phyloP scores from a whole-genome alignment of 1,140 invertebrate genomes.

The Luehdorfia chinensis region DNA sequence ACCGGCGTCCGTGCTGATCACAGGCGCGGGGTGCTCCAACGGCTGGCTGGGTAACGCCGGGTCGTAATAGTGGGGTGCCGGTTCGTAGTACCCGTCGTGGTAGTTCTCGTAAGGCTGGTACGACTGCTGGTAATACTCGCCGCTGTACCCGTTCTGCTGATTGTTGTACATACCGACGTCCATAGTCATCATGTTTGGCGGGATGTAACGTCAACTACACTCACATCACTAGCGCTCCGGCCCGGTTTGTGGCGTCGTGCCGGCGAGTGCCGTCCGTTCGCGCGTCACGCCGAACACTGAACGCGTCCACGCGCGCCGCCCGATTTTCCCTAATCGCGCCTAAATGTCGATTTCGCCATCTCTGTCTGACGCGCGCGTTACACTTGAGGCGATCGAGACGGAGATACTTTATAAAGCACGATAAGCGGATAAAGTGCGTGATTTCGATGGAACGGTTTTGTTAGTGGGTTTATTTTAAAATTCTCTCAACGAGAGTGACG shows the following conservation, averaged over 20 bases:
- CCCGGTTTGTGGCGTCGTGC: no score
- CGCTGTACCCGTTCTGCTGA: constrained; percentile 66
- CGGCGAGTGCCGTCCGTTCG: constrained; percentile 42
- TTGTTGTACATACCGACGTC: constrained; percentile 76
- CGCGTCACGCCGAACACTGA: constrained; percentile 47
- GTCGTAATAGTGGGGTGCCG: constrained; percentile 34
- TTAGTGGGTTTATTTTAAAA: no score
- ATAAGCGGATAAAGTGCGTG: constrained; percentile 44
- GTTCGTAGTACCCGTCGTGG: constrained; percentile 71
- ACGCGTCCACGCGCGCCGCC: constrained; percentile 29
- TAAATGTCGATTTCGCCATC: constrained; percentile 45
- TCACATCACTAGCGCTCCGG: constrained; percentile 59
- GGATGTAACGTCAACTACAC: no score
- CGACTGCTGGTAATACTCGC: constrained; percentile 66
- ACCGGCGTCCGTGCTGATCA: constrained; percentile 90
- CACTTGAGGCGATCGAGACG: constrained; percentile 36
- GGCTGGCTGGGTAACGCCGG: no score
- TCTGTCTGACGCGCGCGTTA: constrained; percentile 37
- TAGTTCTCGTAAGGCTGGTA: constrained; percentile 58
- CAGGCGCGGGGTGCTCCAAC: constrained; percentile 63
- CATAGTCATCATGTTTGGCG: constrained; percentile 76
- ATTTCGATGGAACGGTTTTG: constrained; percentile 41
- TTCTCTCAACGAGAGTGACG: no score
- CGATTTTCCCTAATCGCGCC: constrained; percentile 52
- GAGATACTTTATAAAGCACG: constrained; percentile 36